Percentiles rank a stretch among this genome's conserved stretches.
These are phyloP conservation scores for Kryphioiulus occultus DNA, from an alignment of 2,888 invertebrate genomes.

Conservation along the genomic window DNA sequence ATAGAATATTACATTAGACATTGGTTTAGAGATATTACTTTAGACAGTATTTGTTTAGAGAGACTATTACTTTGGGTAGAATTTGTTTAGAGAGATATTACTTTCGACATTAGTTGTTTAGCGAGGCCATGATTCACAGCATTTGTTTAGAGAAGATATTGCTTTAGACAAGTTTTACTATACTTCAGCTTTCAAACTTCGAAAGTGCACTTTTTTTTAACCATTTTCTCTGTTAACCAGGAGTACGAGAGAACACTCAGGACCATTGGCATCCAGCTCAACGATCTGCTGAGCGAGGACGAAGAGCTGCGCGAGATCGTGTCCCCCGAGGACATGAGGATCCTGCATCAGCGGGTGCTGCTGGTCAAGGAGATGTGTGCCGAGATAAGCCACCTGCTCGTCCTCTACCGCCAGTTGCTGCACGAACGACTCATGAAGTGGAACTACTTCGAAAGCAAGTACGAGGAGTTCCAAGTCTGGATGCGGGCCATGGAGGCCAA, in stretches of 20 bases:
- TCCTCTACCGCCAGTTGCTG: conserved; percentile 74
- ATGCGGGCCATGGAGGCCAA: conserved; percentile 49
- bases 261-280: conserved; percentile 71
- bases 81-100: too few relatives aligned
- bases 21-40: too few relatives aligned
- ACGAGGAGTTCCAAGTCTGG: conserved; percentile 50
- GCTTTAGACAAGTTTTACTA: too few relatives aligned
- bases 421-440: conserved; percentile 78
- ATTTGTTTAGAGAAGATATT: too few relatives aligned
- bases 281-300: conserved; percentile 75
- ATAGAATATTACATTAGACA: too few relatives aligned
- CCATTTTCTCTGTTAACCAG: conserved; percentile 52
- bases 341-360: conserved; percentile 79
- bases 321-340: conserved; percentile 82
- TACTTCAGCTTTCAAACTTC: too few relatives aligned
- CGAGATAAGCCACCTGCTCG: conserved; percentile 80
- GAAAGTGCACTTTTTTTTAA: too few relatives aligned
- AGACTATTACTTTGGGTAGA: too few relatives aligned
- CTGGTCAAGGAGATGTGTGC: conserved; percentile 80
- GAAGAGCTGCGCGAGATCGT: conserved; percentile 85
- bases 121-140: too few relatives aligned
- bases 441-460: conserved; percentile 70
- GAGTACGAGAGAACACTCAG: conserved; percentile 70
- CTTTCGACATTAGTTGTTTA: too few relatives aligned
- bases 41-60: too few relatives aligned